Base-by-base conservation (phyloP, 2,888 invertebrate species). In the Coecobrya sp. region DNA sequence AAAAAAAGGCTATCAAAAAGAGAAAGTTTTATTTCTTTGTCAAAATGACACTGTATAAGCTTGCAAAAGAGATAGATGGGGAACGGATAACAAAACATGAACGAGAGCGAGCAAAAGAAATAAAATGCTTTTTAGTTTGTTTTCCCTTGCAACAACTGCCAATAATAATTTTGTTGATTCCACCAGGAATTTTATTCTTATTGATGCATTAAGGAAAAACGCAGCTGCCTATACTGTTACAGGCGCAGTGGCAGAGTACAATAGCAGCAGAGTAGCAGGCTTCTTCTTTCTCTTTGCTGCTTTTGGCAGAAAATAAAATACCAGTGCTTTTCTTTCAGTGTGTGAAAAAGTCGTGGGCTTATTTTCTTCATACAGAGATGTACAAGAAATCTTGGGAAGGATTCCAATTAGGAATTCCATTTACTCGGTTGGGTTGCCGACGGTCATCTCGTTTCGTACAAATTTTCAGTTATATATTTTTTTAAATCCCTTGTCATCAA, bases 111-210 rank as follows among this genome's bases (percentile, higher is more conserved):
- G n/a, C n/a, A n/a, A n/a, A n/a, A 22, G 25, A 68, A 86, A 86
- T 49, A 70, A 86, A 86, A 86, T 65, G 62, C 25, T 82, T 42
- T 59, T 70, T 22, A 82, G 82, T 27, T 65, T 85, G 45, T 86
- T 70, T 86, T 86, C 19, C n/a, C 52, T 52, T 84, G 45, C 36
- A 62, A 62, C 36, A 84, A 86, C 68, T 86, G 86, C 86, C 86
- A 70, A 86, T 86, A 86, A 86, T 86, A 86, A 86, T 86, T 55
- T 30, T 19, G 70, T 52, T 70, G 86, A 70, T 70, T 70, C 70
- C 62, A 65, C 27, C 16, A 36, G 25, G 45, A 81, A 30, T 81
- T 81, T 81, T 45, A 73, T 45, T 73, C 22, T 11, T 73, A 45
- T 73, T 73, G 42, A 73, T 42, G 73, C 68, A 36, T n/a, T 19